Evolutionary conservation across 1,140 invertebrate genomes (phyloP).

Genomic region (Papilio xuthus): DNA sequence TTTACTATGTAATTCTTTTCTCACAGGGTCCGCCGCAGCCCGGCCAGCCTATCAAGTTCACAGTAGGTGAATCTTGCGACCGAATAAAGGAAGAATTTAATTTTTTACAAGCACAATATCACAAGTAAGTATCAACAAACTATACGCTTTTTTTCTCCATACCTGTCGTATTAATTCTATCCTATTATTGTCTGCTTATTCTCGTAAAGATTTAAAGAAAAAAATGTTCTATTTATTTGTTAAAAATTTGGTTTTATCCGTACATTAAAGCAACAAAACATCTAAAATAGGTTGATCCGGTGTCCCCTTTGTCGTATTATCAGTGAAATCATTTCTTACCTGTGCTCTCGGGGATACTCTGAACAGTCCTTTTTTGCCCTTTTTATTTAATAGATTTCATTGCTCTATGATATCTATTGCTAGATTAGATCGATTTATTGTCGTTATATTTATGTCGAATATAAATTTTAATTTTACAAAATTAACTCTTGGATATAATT

Average conservation of each 20-base stretch:
- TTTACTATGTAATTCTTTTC: slow-evolving; percentile 53
- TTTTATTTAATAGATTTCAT: slow-evolving; percentile 41
- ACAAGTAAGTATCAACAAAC: slow-evolving; percentile 90
- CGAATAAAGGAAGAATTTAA: slow-evolving; percentile 99
- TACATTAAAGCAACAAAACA: slow-evolving; percentile 47
- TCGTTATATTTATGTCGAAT: background rate
- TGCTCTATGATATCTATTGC: background rate
- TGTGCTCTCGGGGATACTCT: slow-evolving; percentile 59
- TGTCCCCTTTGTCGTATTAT: slow-evolving; percentile 61
- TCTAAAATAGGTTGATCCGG: slow-evolving; percentile 63
- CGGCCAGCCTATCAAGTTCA: slow-evolving; percentile 95
- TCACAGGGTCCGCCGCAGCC: slow-evolving; percentile 92
- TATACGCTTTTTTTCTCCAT: background rate
- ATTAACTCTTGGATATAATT: background rate
- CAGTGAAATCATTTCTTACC: slow-evolving; percentile 64
- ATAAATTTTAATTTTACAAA: background rate
- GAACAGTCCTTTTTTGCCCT: slow-evolving; percentile 58
- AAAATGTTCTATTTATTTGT: background rate
- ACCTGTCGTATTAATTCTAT: background rate
- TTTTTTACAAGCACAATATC: slow-evolving; percentile 98
- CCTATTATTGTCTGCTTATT: background rate
- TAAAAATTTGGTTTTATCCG: background rate
- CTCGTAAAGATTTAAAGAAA: background rate
- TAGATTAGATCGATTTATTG: background rate
- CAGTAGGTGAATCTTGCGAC: slow-evolving; percentile 95